phyloP scores from a whole-genome alignment of 2,797 vertebrate species.

The Amniataba percoides region DNA sequence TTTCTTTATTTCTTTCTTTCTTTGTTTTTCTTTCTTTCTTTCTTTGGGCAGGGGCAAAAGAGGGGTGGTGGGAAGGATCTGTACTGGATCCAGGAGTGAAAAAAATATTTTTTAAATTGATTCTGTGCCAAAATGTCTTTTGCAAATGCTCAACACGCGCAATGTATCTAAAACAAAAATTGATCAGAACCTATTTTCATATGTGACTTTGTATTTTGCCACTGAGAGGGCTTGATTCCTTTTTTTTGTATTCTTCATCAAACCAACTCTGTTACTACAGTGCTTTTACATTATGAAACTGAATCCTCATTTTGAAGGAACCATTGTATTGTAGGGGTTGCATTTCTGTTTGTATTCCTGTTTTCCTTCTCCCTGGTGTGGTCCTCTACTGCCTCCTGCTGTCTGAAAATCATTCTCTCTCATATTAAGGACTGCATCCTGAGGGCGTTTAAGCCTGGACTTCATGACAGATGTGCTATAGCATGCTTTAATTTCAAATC shows the following conservation, averaged over 20 bases:
- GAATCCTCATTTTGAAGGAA: conserved; percentile 70
- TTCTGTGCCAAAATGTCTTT: conserved; percentile 98
- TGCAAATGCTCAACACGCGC: conserved; percentile 83
- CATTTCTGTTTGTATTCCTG: conserved; percentile 48
- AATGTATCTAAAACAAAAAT: conserved; percentile 84
- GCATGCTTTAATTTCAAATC: conserved; percentile 79
- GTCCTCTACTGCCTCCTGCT: conserved; percentile 80
- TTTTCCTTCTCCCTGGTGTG: conserved; percentile 56
- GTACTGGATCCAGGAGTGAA: conserved; percentile 61
- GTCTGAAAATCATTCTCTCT: conserved; percentile 58
- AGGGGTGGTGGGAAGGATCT: conserved; percentile 52
- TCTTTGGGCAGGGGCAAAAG: conserved; percentile 44
- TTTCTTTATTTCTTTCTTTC: conserved; percentile 36
- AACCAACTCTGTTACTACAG: conserved; percentile 65
- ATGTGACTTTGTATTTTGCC: conserved; percentile 97
- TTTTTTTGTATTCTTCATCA: conserved; percentile 73
- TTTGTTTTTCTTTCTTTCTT: conserved; percentile 39
- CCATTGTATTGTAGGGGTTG: conserved; percentile 66
- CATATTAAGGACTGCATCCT: conserved; percentile 51
- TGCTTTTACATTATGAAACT: conserved; percentile 67
- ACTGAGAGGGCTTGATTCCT: conserved; percentile 87
- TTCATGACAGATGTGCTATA: conserved; percentile 61
- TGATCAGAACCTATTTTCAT: conserved; percentile 96
- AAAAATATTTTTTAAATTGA: conserved; percentile 86
- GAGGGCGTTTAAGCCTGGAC: conserved; percentile 50